phyloP scores from a whole-genome alignment of 2,113 vertebrate species.

The Indicator maculatus region DNA sequence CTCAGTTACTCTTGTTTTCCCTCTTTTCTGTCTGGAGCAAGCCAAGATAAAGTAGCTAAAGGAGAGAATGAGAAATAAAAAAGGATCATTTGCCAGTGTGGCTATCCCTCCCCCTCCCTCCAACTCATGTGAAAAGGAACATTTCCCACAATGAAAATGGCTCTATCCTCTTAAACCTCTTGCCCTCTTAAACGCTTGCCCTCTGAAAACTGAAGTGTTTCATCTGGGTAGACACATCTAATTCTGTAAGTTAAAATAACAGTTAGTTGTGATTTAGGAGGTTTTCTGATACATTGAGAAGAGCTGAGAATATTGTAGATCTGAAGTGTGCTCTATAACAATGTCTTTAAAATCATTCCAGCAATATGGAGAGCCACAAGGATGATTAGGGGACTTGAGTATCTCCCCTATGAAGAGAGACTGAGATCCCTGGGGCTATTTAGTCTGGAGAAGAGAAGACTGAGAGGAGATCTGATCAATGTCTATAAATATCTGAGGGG shows the following conservation, averaged over 20 bases:
- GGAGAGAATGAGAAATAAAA: neutral
- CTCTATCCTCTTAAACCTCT: neutral
- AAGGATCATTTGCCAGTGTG: neutral
- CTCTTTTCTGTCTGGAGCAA: neutral
- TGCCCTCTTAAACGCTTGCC: neutral
- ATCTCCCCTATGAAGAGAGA: too few relatives aligned
- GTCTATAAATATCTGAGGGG: too few relatives aligned
- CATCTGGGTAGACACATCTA: neutral
- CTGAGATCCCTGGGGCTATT: too few relatives aligned
- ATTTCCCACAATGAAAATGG: neutral
- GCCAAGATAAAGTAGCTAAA: neutral
- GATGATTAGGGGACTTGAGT: too few relatives aligned
- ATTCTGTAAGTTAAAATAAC: neutral
- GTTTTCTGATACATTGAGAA: neutral
- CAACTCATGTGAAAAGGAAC: neutral
- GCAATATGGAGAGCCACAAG: neutral
- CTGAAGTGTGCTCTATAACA: neutral
- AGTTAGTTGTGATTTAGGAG: neutral
- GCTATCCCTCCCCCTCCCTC: neutral
- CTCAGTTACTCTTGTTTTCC: neutral
- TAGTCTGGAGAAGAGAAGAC: too few relatives aligned
- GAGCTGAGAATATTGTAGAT: neutral
- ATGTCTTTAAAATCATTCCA: neutral
- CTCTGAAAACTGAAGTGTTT: neutral
- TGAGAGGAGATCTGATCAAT: too few relatives aligned